Conservation (phyloP, 1,140 invertebrate genomes). For the Zaprionus ornatus region DNA sequence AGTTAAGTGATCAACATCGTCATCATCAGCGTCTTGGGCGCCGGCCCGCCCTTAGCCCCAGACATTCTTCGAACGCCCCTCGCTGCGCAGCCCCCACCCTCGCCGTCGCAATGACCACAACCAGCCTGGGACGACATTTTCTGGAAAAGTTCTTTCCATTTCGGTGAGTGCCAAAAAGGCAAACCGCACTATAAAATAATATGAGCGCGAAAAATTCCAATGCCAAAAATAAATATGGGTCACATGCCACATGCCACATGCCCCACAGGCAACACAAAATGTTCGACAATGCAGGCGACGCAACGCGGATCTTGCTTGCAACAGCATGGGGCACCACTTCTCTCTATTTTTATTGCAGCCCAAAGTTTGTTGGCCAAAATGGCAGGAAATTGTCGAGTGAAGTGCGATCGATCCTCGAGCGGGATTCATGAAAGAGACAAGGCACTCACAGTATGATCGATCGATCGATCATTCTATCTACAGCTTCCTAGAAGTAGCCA, state of each 20-base stretch:
- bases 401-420: slow-evolving; percentile 18
- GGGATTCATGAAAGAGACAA: not conserved
- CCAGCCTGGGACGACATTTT: slow-evolving; percentile 69
- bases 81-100: not conserved
- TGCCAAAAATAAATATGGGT: slow-evolving; percentile 81
- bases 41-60: not conserved
- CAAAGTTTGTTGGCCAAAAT: not conserved
- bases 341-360: slow-evolving; percentile 39
- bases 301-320: slow-evolving; percentile 18
- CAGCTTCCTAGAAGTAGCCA: not conserved
- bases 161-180: slow-evolving; percentile 57
- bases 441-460: not conserved
- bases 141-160: slow-evolving; percentile 78
- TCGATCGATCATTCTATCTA: slow-evolving; percentile 2
- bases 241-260: slow-evolving; percentile 34
- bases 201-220: slow-evolving; percentile 27
- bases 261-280: slow-evolving; percentile 27
- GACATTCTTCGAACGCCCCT: not conserved
- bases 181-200: slow-evolving; percentile 11
- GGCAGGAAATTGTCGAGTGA: slow-evolving; percentile 25
- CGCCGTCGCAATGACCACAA: slow-evolving; percentile 50
- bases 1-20: slow-evolving; percentile 38
- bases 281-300: slow-evolving; percentile 42
- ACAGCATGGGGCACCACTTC: slow-evolving; percentile 26
- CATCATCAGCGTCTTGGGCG: slow-evolving; percentile 18